These are phyloP conservation scores for Drosophila melanosoma DNA, from an alignment of 2,888 invertebrate genomes.

Conservation along the genomic window DNA sequence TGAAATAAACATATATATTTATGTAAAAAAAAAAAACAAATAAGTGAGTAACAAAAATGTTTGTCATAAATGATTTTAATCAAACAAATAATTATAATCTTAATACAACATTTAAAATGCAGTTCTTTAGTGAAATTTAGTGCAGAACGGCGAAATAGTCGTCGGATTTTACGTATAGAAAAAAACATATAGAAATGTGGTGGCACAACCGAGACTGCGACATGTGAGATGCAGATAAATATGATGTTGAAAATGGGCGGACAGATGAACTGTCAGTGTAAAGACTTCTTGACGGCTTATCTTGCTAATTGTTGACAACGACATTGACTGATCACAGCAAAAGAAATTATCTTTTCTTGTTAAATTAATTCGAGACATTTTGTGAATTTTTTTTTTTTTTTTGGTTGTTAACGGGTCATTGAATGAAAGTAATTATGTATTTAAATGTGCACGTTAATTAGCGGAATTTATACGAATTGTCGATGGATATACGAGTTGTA, in stretches of 20 bases:
- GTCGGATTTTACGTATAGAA: slow-evolving; percentile 14
- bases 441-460: slow-evolving; percentile 60
- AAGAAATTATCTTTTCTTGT: slow-evolving; percentile 8
- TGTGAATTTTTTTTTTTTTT: slow-evolving; percentile 15
- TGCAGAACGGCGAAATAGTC: slow-evolving; percentile 33
- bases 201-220: slow-evolving; percentile 25
- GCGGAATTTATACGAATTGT: slow-evolving; percentile 50
- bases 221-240: slow-evolving; percentile 9
- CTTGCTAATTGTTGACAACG: slow-evolving; percentile 66
- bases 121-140: slow-evolving; percentile 34
- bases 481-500: slow-evolving; percentile 64
- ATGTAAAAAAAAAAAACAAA: slow-evolving; percentile 20
- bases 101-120: slow-evolving; percentile 63
- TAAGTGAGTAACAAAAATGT: background rate
- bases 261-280: slow-evolving; percentile 28
- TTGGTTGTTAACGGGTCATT: slow-evolving; percentile 56
- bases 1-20: background rate
- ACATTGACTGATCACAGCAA: slow-evolving; percentile 1
- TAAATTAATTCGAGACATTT: slow-evolving; percentile 31
- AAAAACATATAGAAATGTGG: slow-evolving; percentile 17
- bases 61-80: background rate
- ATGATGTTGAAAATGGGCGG: slow-evolving; percentile 28
- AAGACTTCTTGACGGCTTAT: slow-evolving; percentile 42
- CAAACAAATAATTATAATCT: slow-evolving; percentile 40
- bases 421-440: slow-evolving; percentile 63